Evolutionary conservation across 2,888 invertebrate genomes (phyloP).

Genomic region (Heliconius cydno): DNA sequence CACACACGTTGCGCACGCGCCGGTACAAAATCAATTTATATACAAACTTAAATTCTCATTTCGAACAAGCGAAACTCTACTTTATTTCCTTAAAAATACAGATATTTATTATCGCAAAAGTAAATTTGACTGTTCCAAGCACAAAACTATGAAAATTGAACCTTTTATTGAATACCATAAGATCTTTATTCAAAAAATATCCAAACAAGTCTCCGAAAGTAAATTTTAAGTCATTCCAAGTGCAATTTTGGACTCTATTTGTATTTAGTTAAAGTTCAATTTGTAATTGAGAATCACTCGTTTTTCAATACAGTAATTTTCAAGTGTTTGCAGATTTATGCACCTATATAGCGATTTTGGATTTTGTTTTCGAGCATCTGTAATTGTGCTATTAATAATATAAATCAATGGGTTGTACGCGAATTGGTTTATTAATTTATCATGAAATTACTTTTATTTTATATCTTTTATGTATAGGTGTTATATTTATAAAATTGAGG

Average conservation of each 20-base stretch:
- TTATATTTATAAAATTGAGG: neutral
- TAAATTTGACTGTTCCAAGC: neutral
- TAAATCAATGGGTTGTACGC: constrained; percentile 29
- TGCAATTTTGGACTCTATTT: constrained; percentile 31
- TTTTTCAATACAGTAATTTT: constrained; percentile 62
- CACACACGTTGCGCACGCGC: constrained; percentile 54
- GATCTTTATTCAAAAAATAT: neutral
- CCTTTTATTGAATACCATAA: neutral
- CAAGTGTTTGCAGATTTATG: constrained; percentile 53
- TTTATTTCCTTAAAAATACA: constrained; percentile 2
- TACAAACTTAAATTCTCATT: constrained; percentile 39
- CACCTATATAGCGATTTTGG: constrained; percentile 39
- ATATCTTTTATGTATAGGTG: neutral
- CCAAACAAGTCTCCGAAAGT: neutral
- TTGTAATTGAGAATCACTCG: constrained; percentile 51
- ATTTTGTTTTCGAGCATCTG: constrained; percentile 29
- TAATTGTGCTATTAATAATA: constrained; percentile 46
- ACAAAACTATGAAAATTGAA: neutral
- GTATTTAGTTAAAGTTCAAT: constrained; percentile 22
- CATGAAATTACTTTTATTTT: neutral
- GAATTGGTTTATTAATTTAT: constrained; percentile 18
- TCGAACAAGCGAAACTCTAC: constrained; percentile 28
- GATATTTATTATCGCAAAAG: neutral
- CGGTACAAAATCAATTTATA: constrained; percentile 50
- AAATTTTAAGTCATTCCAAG: neutral